Evolutionary conservation across 2,888 invertebrate species (phyloP), one percentile per base, ranked within the genome.

Genomic region (Anoplius nigerrimus): DNA sequence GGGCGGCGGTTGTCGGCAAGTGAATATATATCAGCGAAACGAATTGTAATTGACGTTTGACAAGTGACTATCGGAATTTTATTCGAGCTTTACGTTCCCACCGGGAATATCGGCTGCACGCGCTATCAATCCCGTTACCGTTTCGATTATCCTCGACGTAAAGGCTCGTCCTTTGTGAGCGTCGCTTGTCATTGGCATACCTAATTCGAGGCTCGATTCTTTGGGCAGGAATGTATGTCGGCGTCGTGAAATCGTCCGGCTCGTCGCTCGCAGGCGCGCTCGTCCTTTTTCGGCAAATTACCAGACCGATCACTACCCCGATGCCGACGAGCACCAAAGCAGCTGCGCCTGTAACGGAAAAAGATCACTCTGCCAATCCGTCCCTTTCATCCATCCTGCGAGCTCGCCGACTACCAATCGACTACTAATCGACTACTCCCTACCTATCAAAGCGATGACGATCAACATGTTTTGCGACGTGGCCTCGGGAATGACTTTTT

Each of bases 181-280:
- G 81, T 53, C 85, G 80, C 60, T 82, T 82, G 51, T 87, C 86
- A 53, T 72, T 82, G 22, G 82, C 81, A 75, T 84, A 88, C 75
- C 86, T 82, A 59, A 85, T 83, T 70, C 83, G 82, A n/a, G 88
- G 87, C 67, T 87, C 87, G 66, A 86, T 78, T 64, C 87, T 84
- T 65, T 86, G 82, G 5, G 86, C 85, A 2, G 86, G 80, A 16
- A 87, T 82, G 70, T 88, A 87, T 13, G 87, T 86, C 27, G 88
- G 88, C 2, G 83, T 88, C n/a, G 86, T 88, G 48, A 88, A 87
- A 71, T 88, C 88, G 53, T 88, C 88, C 45, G 82, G 81, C 1
- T 80, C 78, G 53, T 83, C 80, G 15, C 68, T 74, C 16, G 67
- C 62, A 1, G 83, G 80, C 2, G 75, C 69, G 15, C 72, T 66